Conservation (phyloP, 1,140 invertebrate species). For the Bradynema listronoti region DNA sequence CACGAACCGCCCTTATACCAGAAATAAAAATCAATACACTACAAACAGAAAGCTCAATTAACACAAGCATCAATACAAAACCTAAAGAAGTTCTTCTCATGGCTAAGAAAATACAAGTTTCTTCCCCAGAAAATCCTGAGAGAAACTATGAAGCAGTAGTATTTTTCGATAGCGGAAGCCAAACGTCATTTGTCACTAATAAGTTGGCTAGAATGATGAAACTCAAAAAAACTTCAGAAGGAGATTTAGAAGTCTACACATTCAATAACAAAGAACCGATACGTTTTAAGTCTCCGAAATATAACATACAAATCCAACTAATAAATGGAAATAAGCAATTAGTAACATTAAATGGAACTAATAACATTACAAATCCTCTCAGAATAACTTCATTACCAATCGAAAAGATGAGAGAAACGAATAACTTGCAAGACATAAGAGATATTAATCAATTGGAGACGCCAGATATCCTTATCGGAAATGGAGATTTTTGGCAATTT, state of each 20-base stretch:
- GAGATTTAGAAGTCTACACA: constrained; percentile 3
- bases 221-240: not conserved
- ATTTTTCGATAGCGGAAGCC: constrained; percentile 11
- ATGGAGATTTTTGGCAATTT: constrained; percentile 18
- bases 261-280: not conserved
- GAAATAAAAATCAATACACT: no score
- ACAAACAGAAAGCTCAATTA: no score
- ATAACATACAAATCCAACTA: not conserved
- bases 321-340: not conserved
- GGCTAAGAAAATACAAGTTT: constrained; percentile 8
- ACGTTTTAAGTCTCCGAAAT: not conserved
- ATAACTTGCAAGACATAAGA: not conserved
- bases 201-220: not conserved
- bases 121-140: not conserved
- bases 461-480: constrained; percentile 26
- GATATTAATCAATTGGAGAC: not conserved
- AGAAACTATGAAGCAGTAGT: constrained; percentile 8
- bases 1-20: no score
- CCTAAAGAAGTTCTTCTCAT: constrained; percentile 2
- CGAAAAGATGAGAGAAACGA: not conserved
- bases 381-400: not conserved
- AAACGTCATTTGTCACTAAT: constrained; percentile 1
- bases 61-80: no score
- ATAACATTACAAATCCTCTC: not conserved
- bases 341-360: not conserved